Conservation (phyloP, 2,888 invertebrate species). For the Halictus ligatus region DNA sequence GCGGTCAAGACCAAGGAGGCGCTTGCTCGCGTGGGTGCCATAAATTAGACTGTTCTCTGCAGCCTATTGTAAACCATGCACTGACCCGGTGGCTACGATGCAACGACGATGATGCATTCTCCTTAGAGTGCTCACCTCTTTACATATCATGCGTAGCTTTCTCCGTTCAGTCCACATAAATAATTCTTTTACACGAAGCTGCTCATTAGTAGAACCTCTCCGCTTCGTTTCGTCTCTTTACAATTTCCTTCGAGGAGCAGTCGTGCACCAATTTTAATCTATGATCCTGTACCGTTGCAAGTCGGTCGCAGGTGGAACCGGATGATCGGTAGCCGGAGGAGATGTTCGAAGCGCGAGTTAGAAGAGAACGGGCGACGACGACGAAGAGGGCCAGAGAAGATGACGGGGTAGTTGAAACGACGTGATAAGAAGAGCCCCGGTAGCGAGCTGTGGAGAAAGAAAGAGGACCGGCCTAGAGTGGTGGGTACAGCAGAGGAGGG, state of each 20-base stretch:
- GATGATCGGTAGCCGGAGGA: neutral
- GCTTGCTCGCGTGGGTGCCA: neutral
- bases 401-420: constrained; percentile 5
- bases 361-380: neutral
- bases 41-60: neutral
- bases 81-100: neutral
- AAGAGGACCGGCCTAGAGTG: neutral
- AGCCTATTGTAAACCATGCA: too few species aligned
- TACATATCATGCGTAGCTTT: neutral
- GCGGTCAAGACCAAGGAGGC: neutral
- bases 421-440: constrained; percentile 13
- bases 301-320: neutral
- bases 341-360: neutral
- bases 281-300: neutral
- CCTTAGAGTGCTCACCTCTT: neutral
- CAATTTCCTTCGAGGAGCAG: neutral
- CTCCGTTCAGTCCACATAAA: neutral
- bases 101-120: neutral
- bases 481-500: neutral
- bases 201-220: neutral
- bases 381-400: neutral
- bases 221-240: neutral
- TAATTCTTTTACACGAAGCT: neutral
- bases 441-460: constrained; percentile 15
- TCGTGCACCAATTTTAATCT: neutral